Conservation (phyloP, 2,888 invertebrate species). For the Meganola albula region DNA sequence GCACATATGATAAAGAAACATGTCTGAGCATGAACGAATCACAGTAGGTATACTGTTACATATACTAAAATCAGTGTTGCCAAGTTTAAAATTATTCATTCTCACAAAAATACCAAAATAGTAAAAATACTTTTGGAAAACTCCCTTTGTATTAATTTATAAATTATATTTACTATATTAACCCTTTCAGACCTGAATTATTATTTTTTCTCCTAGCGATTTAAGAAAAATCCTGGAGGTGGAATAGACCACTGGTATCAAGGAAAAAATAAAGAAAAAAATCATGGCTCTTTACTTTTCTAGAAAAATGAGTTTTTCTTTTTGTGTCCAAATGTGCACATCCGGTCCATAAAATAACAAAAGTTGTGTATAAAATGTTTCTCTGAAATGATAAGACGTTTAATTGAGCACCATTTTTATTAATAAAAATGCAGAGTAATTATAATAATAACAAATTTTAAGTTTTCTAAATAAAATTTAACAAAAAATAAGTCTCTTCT, state of each 20-base stretch:
- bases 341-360: slow-evolving; percentile 13
- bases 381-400: slow-evolving; percentile 3
- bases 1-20: no score
- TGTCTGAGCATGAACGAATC: no score
- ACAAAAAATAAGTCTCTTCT: neutral
- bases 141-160: no score
- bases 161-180: neutral
- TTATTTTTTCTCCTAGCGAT: slow-evolving; percentile 13
- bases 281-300: slow-evolving; percentile 11
- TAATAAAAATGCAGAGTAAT: neutral
- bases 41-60: no score
- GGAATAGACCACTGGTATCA: slow-evolving; percentile 7
- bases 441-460: slow-evolving; percentile 1
- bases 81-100: no score
- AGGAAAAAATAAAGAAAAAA: slow-evolving; percentile 14
- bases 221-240: slow-evolving; percentile 10
- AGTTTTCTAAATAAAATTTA: neutral
- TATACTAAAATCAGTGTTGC: no score
- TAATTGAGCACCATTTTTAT: neutral
- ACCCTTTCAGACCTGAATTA: slow-evolving; percentile 15
- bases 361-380: slow-evolving; percentile 8
- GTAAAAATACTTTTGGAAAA: no score
- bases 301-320: slow-evolving; percentile 18
- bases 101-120: no score
- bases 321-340: slow-evolving; percentile 21